phyloP scores from a whole-genome alignment of 2,888 invertebrate species.

The Fabriciana adippe region DNA sequence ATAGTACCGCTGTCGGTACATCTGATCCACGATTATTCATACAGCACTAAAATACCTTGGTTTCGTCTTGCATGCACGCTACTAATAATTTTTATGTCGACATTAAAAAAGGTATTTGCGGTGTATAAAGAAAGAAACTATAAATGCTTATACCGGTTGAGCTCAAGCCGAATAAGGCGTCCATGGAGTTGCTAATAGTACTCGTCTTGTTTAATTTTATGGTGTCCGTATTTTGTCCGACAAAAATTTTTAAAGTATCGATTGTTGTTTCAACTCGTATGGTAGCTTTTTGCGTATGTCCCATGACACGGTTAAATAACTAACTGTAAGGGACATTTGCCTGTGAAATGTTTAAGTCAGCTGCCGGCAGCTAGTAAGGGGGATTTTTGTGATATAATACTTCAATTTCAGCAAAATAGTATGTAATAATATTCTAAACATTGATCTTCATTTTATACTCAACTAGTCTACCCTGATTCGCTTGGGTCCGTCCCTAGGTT shows the following conservation, averaged over 20 bases:
- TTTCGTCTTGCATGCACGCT: conserved; percentile 39
- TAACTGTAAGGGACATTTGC: conserved; percentile 4
- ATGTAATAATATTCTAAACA: too few relatives aligned
- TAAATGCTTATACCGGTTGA: conserved; percentile 38
- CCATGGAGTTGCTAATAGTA: conserved; percentile 31
- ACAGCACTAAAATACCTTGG: conserved; percentile 26
- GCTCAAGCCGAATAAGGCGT: conserved; percentile 36
- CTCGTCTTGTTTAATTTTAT: conserved; percentile 23
- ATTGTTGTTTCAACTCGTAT: conserved; percentile 21
- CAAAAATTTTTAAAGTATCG: conserved; percentile 25
- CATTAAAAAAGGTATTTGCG: conserved; percentile 41
- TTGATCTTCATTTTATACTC: too few relatives aligned
- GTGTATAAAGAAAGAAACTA: conserved; percentile 42
- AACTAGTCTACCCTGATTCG: too few relatives aligned
- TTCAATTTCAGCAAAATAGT: background rate
- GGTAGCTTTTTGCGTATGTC: conserved; percentile 10
- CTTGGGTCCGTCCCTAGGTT: too few relatives aligned
- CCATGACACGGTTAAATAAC: conserved; percentile 16
- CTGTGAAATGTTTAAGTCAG: too few relatives aligned
- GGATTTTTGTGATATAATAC: too few relatives aligned
- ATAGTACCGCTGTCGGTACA: conserved; percentile 33
- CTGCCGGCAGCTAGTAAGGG: too few relatives aligned
- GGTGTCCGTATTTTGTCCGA: conserved; percentile 15
- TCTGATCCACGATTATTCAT: conserved; percentile 39
- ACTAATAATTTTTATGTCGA: conserved; percentile 39